A percentile compares a stretch with the other conserved stretches of the same genome.
phyloP scores from a whole-genome alignment of 1,140 invertebrate genomes.

The Calephelis virginiensis region DNA sequence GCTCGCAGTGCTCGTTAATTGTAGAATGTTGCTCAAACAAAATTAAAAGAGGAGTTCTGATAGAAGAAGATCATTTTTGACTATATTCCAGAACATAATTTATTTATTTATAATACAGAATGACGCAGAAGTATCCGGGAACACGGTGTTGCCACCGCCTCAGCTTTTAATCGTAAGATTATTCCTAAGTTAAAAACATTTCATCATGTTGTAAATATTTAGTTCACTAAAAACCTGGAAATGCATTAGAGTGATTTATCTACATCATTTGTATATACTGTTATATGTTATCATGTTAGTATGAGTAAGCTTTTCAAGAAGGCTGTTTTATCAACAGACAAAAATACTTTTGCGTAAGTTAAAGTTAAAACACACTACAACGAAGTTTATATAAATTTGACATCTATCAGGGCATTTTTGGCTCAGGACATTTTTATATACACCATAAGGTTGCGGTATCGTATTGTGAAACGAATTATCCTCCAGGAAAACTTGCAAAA shows the following conservation, averaged over 20 bases:
- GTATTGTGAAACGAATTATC: too few species aligned
- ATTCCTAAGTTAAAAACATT: neutral
- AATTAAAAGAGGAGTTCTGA: too few species aligned
- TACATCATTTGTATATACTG: neutral
- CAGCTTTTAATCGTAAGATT: slow-evolving; percentile 15
- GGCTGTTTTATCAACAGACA: neutral
- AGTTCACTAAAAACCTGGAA: neutral
- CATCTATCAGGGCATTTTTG: too few species aligned
- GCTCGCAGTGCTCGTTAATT: too few species aligned
- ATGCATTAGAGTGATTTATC: neutral
- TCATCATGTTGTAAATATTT: slow-evolving; percentile 6
- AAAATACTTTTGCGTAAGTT: too few species aligned
- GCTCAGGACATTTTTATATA: too few species aligned
- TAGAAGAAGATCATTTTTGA: too few species aligned
- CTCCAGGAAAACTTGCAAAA: too few species aligned
- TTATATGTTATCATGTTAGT: neutral
- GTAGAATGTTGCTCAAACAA: too few species aligned
- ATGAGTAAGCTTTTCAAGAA: neutral
- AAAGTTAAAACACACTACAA: too few species aligned
- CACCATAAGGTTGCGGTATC: too few species aligned
- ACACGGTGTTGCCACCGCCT: neutral
- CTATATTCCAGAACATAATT: neutral
- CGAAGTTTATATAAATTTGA: too few species aligned
- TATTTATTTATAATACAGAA: slow-evolving; percentile 20
- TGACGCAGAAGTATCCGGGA: slow-evolving; percentile 17